Evolutionary conservation across 2,888 invertebrate genomes (phyloP), one percentile per base, ranked within the genome.

Genomic region (Meteorus colon): DNA sequence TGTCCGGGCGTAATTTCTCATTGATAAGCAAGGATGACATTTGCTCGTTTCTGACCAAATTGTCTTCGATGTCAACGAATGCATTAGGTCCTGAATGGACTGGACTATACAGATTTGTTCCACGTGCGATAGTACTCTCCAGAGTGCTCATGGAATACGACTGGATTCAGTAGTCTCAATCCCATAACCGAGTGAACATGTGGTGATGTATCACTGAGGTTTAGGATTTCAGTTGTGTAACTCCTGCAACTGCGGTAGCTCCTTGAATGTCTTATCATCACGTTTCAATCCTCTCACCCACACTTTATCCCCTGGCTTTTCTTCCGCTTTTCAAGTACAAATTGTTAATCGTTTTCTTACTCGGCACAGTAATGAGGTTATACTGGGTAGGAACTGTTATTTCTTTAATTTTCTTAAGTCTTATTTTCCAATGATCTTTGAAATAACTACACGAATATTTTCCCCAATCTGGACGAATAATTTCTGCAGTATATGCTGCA

Each of bases 201-300:
- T 41, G 34, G 69, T 70, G 65, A 70, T 75, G 75, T 75, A 75
- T 75, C 63, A 65, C 55, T 65, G 6, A n/a, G 70, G 67, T 70
- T 75, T 75, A 70, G 75, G 70, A 75, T 70, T 70, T 65, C 27
- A 48, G 16, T 51, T 8, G 51, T 34, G 48, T n/a, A 69, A 60
- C 27, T 45, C 8, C 31, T 45, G 14, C 16, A 48, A 2, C 48
- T 10, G 51, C 19, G 55, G n/a, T 16, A 69, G 51, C 34, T 34
- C 29, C 55, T 6, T 51, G 31, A 31, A 69, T 31, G 37, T 51
- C 55, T 69, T 29, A n/a, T 19, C 68, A 55, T 69, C 31, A 69
- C 68, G n/a, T 69, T 31, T 69, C 48, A 51, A n/a, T n/a, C 29
- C 31, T 34, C 29, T 31, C 31, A 19, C 19, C 41, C 41, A n/a